Percentiles rank a stretch among this genome's conserved stretches.
phyloP scores from a whole-genome alignment of 2,797 vertebrate genomes.

The Geotrypetes seraphini region DNA sequence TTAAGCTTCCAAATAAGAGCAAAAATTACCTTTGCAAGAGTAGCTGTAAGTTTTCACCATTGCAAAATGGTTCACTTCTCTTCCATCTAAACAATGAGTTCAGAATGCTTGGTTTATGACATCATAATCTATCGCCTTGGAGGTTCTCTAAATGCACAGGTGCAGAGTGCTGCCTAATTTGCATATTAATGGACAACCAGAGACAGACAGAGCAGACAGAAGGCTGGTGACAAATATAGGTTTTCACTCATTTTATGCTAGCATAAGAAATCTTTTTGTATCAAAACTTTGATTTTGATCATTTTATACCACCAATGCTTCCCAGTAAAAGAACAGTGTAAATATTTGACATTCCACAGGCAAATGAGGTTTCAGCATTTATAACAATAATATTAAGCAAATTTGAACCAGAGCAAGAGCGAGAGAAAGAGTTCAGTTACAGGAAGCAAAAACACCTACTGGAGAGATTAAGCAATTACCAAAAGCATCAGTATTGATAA shows the following conservation, averaged over 20 bases:
- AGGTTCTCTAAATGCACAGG: too few species aligned
- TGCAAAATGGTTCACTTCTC: slow-evolving; percentile 4
- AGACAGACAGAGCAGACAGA: too few species aligned
- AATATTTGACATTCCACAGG: too few species aligned
- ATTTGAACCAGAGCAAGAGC: neutral
- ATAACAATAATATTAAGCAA: slow-evolving; percentile 6
- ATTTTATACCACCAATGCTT: slow-evolving; percentile 2
- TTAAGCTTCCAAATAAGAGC: too few species aligned
- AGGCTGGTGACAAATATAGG: too few species aligned
- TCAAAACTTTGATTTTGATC: slow-evolving; percentile 2
- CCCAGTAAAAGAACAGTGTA: too few species aligned
- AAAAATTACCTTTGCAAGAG: slow-evolving; percentile 13
- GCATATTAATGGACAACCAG: too few species aligned
- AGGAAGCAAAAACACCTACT: neutral
- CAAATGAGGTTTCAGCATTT: too few species aligned
- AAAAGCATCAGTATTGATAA: neutral
- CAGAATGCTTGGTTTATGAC: neutral
- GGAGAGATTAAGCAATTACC: neutral
- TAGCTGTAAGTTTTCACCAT: slow-evolving; percentile 6
- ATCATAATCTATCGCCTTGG: slow-evolving; percentile 10
- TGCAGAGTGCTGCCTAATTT: slow-evolving; percentile 12
- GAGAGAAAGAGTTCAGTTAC: fast-evolving
- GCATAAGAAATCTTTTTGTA: slow-evolving; percentile 7
- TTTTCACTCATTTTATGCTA: slow-evolving; percentile 2
- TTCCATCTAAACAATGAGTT: neutral